phyloP scores from a whole-genome alignment of 2,113 vertebrate species.

The Pterocles burchelli region DNA sequence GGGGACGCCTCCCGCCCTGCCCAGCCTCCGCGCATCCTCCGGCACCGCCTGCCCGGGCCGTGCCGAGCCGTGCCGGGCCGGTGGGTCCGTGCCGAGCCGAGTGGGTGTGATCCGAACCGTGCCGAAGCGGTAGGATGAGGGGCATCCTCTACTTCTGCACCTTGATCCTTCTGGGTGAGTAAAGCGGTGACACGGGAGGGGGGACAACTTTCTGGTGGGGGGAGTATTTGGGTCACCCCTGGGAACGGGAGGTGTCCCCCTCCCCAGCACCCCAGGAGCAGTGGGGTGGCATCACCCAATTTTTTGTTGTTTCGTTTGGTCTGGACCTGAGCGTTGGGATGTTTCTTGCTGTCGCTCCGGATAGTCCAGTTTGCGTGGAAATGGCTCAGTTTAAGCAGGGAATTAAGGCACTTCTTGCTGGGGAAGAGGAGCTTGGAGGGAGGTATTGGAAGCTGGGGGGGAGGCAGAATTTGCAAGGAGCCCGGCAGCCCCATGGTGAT shows the following conservation, averaged over 20 bases:
- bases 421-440: not conserved
- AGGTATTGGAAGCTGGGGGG: rapidly evolving
- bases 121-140: constrained; percentile 51
- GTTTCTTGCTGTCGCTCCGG: not conserved
- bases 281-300: not conserved
- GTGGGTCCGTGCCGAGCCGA: not conserved
- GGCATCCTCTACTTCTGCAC: constrained; percentile 50
- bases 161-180: constrained; percentile 59
- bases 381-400: not conserved
- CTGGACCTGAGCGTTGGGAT: not conserved
- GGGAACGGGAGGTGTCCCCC: not conserved
- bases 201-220: not conserved
- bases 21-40: not conserved
- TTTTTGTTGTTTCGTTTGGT: not conserved
- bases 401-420: not conserved
- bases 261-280: not conserved
- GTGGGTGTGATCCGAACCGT: not conserved
- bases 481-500: not conserved
- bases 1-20: not conserved
- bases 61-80: not conserved
- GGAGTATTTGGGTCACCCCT: not conserved
- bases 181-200: not conserved
- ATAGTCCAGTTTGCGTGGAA: not conserved
- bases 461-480: not conserved
- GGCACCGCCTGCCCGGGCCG: not conserved